Evolutionary conservation across 2,113 vertebrate genomes (phyloP).

Genomic region (Dicerorhinus sumatrensis): DNA sequence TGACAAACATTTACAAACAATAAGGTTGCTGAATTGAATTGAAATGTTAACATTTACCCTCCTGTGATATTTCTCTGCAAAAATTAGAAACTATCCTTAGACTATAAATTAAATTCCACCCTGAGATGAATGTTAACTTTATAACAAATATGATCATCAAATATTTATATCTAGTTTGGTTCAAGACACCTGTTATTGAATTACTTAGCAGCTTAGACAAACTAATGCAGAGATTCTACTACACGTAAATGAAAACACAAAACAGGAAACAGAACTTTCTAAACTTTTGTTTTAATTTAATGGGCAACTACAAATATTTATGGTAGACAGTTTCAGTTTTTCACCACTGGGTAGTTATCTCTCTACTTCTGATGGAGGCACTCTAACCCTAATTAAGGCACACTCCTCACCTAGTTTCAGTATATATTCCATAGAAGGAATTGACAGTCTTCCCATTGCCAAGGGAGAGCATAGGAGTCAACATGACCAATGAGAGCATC

Average conservation of each 20-base stretch:
- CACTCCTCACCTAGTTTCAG: not conserved
- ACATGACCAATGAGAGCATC: not conserved
- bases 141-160: conserved; percentile 69
- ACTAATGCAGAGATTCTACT: conserved; percentile 30
- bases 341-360: not conserved
- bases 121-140: conserved; percentile 76
- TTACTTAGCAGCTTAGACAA: conserved; percentile 58
- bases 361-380: not conserved
- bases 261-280: not conserved
- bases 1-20: conserved; percentile 80
- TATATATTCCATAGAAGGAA: not conserved
- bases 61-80: conserved; percentile 66
- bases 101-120: conserved; percentile 71
- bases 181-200: conserved; percentile 65
- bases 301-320: conserved; percentile 26
- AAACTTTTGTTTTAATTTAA: conserved; percentile 18
- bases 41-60: conserved; percentile 79
- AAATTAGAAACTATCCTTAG: conserved; percentile 72
- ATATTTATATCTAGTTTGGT: conserved; percentile 73
- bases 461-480: not conserved
- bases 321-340: not conserved
- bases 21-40: conserved; percentile 71
- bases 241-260: conserved; percentile 43
- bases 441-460: too few relatives aligned
- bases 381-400: not conserved